A percentile compares a stretch with the other conserved stretches of the same genome.
Evolutionary conservation across 2,113 vertebrate genomes (phyloP).

Genomic region (Charina bottae): DNA sequence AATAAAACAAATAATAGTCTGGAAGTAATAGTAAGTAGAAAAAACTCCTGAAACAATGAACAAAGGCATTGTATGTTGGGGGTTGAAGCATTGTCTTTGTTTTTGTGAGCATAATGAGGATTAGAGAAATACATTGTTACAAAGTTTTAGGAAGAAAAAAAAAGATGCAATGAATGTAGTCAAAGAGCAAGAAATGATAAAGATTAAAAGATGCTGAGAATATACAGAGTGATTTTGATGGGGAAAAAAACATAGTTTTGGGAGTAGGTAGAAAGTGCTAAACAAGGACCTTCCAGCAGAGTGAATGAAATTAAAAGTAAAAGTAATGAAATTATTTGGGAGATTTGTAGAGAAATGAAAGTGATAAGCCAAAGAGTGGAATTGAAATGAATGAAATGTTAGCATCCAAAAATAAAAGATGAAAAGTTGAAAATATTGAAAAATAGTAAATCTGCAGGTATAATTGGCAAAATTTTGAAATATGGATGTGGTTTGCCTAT

Average conservation of each 20-base stretch:
- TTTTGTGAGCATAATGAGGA: background rate
- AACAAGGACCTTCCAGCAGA: background rate
- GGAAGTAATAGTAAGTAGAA: background rate
- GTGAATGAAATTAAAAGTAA: background rate
- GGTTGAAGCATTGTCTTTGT: background rate
- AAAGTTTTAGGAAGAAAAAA: background rate
- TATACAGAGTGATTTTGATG: background rate
- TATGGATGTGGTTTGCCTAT: no score
- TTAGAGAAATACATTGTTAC: background rate
- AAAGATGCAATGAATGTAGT: background rate
- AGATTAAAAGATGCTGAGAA: background rate
- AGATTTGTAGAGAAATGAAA: background rate
- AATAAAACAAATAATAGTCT: background rate
- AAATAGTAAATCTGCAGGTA: no score
- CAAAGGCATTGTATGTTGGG: background rate
- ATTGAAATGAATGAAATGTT: background rate
- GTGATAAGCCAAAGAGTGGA: background rate
- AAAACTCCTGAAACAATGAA: background rate
- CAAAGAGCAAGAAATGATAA: background rate
- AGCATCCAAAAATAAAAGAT: background rate
- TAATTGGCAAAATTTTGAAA: no score
- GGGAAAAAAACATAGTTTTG: background rate
- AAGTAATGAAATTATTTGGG: background rate
- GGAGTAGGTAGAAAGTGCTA: background rate
- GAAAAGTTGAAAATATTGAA: no score